Conservation (phyloP, 2,888 invertebrate genomes). For the Zootermopsis nevadensis region DNA sequence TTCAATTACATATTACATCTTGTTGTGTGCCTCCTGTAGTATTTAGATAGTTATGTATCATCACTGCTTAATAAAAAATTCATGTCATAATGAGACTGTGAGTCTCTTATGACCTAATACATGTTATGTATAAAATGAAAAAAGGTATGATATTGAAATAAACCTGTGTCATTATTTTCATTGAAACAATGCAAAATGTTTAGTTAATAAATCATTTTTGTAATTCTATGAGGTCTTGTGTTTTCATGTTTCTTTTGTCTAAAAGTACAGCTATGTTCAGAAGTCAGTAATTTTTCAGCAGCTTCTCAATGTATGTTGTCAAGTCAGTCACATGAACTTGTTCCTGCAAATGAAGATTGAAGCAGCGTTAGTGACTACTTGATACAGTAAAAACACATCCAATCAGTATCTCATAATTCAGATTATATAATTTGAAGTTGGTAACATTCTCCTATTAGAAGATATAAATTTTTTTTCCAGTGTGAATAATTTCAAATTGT, state of each 20-base stretch:
- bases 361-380: too few species aligned
- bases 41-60: too few species aligned
- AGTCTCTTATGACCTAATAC: not conserved
- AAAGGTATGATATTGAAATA: not conserved
- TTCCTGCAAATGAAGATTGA: conserved; percentile 68
- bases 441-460: too few species aligned
- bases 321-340: conserved; percentile 76
- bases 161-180: not conserved
- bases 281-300: conserved; percentile 64
- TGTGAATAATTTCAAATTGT: too few species aligned
- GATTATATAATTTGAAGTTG: too few species aligned
- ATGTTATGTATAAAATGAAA: not conserved
- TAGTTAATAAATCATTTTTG: conserved; percentile 26
- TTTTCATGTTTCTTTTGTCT: not conserved
- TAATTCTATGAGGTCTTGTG: not conserved
- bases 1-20: too few species aligned
- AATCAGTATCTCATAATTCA: too few species aligned
- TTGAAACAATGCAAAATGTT: not conserved
- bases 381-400: too few species aligned
- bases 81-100: not conserved
- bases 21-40: too few species aligned
- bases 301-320: conserved; percentile 69
- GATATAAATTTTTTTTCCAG: too few species aligned
- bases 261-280: not conserved
- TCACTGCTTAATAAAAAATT: too few species aligned